phyloP scores from a whole-genome alignment of 2,888 invertebrate genomes.

The Cylloceria caligata region DNA sequence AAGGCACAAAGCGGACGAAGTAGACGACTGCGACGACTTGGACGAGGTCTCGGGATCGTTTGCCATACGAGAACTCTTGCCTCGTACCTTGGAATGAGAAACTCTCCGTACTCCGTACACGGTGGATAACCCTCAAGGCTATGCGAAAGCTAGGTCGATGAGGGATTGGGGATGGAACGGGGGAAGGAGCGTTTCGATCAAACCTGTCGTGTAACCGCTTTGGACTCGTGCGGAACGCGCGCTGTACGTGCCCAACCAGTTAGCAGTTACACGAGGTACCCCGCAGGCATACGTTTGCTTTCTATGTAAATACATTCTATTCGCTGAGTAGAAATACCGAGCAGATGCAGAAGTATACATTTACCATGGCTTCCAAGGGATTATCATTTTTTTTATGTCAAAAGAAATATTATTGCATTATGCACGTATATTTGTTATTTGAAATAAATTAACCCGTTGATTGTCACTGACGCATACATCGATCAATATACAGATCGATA shows the following conservation, averaged over 20 bases:
- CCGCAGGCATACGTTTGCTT: constrained; percentile 12
- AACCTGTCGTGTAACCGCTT: constrained; percentile 50
- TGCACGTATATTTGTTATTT: no score
- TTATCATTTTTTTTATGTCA: background rate
- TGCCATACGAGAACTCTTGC: constrained; percentile 73
- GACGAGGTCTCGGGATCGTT: constrained; percentile 58
- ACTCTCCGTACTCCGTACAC: constrained; percentile 33
- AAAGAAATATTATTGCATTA: background rate
- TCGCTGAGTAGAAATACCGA: background rate
- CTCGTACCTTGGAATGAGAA: constrained; percentile 75
- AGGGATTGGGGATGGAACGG: no score
- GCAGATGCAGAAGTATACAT: background rate
- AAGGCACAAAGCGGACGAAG: constrained; percentile 53
- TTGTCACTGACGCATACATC: no score
- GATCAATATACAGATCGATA: no score
- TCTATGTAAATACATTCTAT: constrained; percentile 2
- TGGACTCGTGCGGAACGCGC: constrained; percentile 20
- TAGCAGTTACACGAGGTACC: constrained; percentile 8
- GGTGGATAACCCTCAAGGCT: constrained; percentile 64
- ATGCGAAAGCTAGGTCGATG: constrained; percentile 23
- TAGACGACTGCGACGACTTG: constrained; percentile 68
- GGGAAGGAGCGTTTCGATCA: constrained; percentile 55
- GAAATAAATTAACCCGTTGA: no score
- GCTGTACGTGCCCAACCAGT: constrained; percentile 26
- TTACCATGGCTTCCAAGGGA: background rate